phyloP scores from a whole-genome alignment of 2,888 invertebrate species.

The Xylota sylvarum region DNA sequence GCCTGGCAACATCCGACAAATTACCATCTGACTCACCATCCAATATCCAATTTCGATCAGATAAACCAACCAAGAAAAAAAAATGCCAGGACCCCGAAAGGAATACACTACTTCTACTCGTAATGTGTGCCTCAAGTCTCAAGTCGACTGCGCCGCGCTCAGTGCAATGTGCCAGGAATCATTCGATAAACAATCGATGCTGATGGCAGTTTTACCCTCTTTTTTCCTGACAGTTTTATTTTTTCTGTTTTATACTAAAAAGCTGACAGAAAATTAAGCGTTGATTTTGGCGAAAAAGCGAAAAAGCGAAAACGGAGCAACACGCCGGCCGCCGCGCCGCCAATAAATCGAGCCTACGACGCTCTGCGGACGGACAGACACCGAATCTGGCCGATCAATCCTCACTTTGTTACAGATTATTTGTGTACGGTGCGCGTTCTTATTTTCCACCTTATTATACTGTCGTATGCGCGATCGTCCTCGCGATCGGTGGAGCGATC shows the following conservation, averaged over 20 bases:
- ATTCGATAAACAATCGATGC: slow-evolving; percentile 73
- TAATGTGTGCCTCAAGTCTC: slow-evolving; percentile 30
- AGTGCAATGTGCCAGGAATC: slow-evolving; percentile 51
- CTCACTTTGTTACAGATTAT: slow-evolving; percentile 78
- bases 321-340: slow-evolving; percentile 37
- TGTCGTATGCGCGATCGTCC: slow-evolving; percentile 62
- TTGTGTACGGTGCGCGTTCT: slow-evolving; percentile 66
- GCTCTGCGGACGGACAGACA: slow-evolving; percentile 31
- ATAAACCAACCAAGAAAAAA: slow-evolving; percentile 47
- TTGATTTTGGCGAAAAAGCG: slow-evolving; percentile 69
- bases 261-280: slow-evolving; percentile 77
- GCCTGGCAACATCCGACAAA: slow-evolving; percentile 28
- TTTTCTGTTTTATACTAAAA: slow-evolving; percentile 65
- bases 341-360: slow-evolving; percentile 68
- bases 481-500: slow-evolving; percentile 71
- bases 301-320: slow-evolving; percentile 68
- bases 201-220: slow-evolving; percentile 55
- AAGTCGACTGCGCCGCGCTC: slow-evolving; percentile 4
- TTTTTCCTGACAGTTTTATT: slow-evolving; percentile 24
- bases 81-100: slow-evolving; percentile 25
- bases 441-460: slow-evolving; percentile 77
- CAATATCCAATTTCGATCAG: slow-evolving; percentile 68
- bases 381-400: slow-evolving; percentile 75
- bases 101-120: slow-evolving; percentile 14
- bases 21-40: slow-evolving; percentile 37